These are phyloP conservation scores for Pseudococcus longispinus DNA, from an alignment of 2,888 invertebrate genomes.

Conservation along the genomic window DNA sequence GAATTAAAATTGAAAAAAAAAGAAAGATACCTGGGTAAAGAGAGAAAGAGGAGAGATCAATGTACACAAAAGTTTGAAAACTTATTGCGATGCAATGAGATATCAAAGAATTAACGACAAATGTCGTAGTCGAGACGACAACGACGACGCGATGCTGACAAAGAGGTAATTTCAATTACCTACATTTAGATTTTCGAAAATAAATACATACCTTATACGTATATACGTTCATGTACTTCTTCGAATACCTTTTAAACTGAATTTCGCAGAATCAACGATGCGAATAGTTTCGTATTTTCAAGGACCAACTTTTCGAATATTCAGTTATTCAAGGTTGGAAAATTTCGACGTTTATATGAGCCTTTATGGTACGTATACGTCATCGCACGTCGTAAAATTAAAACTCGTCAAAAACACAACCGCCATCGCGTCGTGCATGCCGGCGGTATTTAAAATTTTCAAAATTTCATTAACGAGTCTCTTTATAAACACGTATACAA, in stretches of 20 bases:
- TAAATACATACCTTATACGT: background rate
- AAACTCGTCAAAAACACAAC: background rate
- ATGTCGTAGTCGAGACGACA: background rate
- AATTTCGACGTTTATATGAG: background rate
- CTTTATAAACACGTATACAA: background rate
- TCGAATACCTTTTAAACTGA: background rate
- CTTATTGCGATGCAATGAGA: background rate
- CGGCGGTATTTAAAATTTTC: background rate
- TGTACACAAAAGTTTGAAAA: background rate
- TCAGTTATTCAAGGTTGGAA: background rate
- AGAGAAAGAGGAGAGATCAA: background rate
- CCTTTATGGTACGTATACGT: no score
- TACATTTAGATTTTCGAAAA: background rate
- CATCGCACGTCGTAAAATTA: background rate
- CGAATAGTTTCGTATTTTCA: background rate
- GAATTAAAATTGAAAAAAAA: background rate
- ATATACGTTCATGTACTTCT: no score
- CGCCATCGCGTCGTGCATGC: background rate
- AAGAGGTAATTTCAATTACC: background rate
- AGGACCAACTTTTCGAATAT: background rate
- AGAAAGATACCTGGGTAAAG: background rate
- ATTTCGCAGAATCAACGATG: background rate
- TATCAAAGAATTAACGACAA: background rate
- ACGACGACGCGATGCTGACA: background rate
- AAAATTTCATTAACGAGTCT: background rate